Conservation (phyloP, 2,888 invertebrate species). For the Teinopalpus imperialis region DNA sequence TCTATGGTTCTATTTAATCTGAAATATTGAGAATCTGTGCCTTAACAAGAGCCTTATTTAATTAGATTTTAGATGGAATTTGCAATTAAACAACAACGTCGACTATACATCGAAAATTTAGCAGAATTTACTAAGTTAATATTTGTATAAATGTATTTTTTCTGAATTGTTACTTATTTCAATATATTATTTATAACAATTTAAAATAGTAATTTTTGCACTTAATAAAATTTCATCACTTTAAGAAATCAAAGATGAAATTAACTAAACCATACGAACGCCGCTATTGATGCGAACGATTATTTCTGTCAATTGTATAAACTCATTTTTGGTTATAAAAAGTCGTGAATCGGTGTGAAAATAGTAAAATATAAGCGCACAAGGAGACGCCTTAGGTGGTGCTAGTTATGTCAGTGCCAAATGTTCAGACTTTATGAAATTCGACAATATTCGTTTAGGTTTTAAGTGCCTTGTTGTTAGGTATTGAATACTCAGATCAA, state of each 20-base stretch:
- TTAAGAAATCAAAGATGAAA: background rate
- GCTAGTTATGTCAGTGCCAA: slow-evolving; percentile 17
- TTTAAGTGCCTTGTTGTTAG: slow-evolving; percentile 69
- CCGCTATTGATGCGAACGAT: slow-evolving; percentile 18
- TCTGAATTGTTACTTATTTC: background rate
- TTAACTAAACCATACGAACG: slow-evolving; percentile 17
- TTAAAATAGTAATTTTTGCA: slow-evolving; percentile 18
- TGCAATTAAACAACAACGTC: background rate
- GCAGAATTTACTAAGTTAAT: slow-evolving; percentile 13
- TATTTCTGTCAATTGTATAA: slow-evolving; percentile 12
- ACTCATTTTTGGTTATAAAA: slow-evolving; percentile 27
- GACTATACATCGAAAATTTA: slow-evolving; percentile 23
- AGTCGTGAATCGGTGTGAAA: slow-evolving; percentile 33
- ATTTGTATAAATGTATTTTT: slow-evolving; percentile 4
- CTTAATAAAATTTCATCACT: slow-evolving; percentile 17
- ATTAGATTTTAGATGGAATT: slow-evolving; percentile 6
- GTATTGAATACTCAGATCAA: slow-evolving; percentile 65
- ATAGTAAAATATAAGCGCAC: slow-evolving; percentile 40
- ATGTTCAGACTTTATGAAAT: background rate
- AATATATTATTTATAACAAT: background rate
- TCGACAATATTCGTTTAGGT: slow-evolving; percentile 30
- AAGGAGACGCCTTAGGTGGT: slow-evolving; percentile 25
- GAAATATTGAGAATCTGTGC: slow-evolving; percentile 16
- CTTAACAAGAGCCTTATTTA: slow-evolving; percentile 14
- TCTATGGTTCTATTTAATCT: slow-evolving; percentile 3